Conservation (phyloP, 2,113 vertebrate genomes). For the Elephas maximus region DNA sequence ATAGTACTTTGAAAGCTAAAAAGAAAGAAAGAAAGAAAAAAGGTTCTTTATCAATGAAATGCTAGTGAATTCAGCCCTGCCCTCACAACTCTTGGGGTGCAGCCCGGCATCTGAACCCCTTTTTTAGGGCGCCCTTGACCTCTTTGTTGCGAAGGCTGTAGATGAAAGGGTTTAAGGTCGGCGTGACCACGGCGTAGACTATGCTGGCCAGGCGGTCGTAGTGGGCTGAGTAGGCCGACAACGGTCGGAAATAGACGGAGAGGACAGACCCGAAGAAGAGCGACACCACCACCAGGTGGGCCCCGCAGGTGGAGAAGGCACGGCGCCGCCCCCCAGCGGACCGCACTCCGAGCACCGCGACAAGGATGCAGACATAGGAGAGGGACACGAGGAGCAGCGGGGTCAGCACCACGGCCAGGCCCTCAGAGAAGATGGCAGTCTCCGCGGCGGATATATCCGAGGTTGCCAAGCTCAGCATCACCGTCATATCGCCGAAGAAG, state of each 20-base stretch:
- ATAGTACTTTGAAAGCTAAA: neutral
- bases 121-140: conserved; percentile 64
- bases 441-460: conserved; percentile 34
- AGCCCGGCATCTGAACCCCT: neutral
- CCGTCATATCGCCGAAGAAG: conserved; percentile 75
- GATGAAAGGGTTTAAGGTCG: conserved; percentile 82
- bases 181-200: conserved; percentile 72
- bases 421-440: conserved; percentile 69
- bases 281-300: conserved; percentile 67
- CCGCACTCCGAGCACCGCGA: neutral
- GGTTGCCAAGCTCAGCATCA: conserved; percentile 71
- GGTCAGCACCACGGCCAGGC: conserved; percentile 70
- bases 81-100: neutral
- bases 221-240: conserved; percentile 19
- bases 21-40: neutral
- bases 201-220: conserved; percentile 74
- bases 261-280: conserved; percentile 76
- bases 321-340: neutral
- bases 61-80: neutral
- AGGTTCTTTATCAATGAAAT: neutral
- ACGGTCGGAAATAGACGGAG: conserved; percentile 74
- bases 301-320: conserved; percentile 69
- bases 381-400: conserved; percentile 63
- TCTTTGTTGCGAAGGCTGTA: conserved; percentile 79
- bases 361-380: conserved; percentile 44